phyloP scores from a whole-genome alignment of 1,140 invertebrate genomes.

The Atopsyche davidsoni region DNA sequence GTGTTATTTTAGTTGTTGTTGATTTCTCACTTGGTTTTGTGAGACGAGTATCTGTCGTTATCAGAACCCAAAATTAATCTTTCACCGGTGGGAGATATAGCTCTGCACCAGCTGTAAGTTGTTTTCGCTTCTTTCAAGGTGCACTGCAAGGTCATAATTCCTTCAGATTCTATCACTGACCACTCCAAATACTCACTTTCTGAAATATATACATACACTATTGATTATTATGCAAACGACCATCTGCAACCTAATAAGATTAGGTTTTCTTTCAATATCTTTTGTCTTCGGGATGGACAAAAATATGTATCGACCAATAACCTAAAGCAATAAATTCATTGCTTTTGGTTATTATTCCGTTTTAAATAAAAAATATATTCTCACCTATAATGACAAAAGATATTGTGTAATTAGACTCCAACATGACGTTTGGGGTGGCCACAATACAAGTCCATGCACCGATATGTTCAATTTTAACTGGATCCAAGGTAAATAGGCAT shows the following conservation, averaged over 20 bases:
- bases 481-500: constrained; percentile 10
- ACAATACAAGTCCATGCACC: constrained; percentile 25
- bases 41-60: constrained; percentile 18
- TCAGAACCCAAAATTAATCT: constrained; percentile 13
- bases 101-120: constrained; percentile 21
- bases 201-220: constrained; percentile 4
- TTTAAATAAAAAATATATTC: constrained; percentile 1
- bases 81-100: constrained; percentile 9
- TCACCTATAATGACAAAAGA: constrained; percentile 4
- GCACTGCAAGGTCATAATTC: constrained; percentile 9
- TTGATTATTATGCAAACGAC: constrained; percentile 5
- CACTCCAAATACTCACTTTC: constrained; percentile 9
- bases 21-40: constrained; percentile 12
- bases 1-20: background rate
- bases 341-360: background rate
- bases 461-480: constrained; percentile 14
- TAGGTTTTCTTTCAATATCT: background rate
- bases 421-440: constrained; percentile 10
- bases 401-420: constrained; percentile 17
- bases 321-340: background rate
- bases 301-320: background rate
- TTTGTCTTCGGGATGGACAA: background rate
- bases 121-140: constrained; percentile 5
- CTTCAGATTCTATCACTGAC: background rate
- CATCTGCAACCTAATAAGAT: too few species aligned